Evolutionary conservation across 2,113 vertebrate genomes (phyloP).

Genomic region (Cettia cetti): DNA sequence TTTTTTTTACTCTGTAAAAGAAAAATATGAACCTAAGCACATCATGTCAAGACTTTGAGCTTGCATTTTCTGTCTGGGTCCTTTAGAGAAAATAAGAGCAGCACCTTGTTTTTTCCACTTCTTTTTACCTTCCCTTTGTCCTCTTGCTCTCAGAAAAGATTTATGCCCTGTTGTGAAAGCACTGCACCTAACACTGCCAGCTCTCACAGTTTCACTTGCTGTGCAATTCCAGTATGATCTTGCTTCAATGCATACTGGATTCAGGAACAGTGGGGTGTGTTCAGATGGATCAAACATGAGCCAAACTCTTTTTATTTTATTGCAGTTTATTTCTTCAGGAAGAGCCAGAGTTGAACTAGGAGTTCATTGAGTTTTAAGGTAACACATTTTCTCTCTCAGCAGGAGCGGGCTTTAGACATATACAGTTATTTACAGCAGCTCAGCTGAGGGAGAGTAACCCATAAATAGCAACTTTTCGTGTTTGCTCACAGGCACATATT

Average conservation of each 20-base stretch:
- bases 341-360: constrained; percentile 5
- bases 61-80: not conserved
- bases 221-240: constrained; percentile 47
- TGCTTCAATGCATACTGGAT: constrained; percentile 48
- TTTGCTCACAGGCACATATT: not conserved
- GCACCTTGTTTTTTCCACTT: not conserved
- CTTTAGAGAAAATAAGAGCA: not conserved
- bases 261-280: constrained; percentile 43
- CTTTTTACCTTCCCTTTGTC: not conserved
- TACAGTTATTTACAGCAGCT: constrained; percentile 61
- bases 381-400: constrained; percentile 55
- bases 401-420: constrained; percentile 17
- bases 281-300: constrained; percentile 46
- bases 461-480: constrained; percentile 58
- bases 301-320: constrained; percentile 38
- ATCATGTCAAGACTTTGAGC: not conserved
- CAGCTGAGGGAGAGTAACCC: constrained; percentile 37
- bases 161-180: constrained; percentile 41
- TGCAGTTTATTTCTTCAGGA: constrained; percentile 44
- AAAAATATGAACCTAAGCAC: constrained; percentile 17
- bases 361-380: constrained; percentile 61
- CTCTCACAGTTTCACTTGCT: constrained; percentile 45
- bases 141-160: not conserved
- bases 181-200: not conserved
- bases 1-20: not conserved